Percentiles rank a stretch among this genome's conserved stretches.
Conservation (phyloP, 2,113 vertebrate species). For the Indicator maculatus region DNA sequence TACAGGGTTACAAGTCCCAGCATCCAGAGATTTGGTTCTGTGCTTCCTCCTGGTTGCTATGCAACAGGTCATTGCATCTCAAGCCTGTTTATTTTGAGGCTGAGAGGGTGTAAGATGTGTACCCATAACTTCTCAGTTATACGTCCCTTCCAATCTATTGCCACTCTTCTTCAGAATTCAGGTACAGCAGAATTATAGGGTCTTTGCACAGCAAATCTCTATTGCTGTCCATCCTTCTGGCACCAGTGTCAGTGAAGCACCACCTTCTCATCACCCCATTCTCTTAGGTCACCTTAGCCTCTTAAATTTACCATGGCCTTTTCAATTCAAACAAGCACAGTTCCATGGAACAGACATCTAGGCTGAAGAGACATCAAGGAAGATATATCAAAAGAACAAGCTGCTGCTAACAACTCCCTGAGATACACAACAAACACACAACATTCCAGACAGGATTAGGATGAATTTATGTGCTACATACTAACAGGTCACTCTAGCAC, state of each 20-base stretch:
- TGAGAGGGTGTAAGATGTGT: neutral
- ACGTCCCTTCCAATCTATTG: neutral
- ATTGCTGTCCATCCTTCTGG: neutral
- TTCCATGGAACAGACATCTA: neutral
- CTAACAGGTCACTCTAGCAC: neutral
- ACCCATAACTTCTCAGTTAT: neutral
- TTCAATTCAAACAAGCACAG: neutral
- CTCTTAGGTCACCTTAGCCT: neutral
- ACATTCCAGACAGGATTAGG: neutral
- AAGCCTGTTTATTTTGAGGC: neutral
- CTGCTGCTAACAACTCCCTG: neutral
- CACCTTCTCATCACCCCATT: neutral
- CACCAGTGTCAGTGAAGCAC: neutral
- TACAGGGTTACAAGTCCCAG: slow-evolving; percentile 3
- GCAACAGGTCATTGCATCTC: slow-evolving; percentile 49
- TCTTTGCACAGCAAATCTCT: neutral
- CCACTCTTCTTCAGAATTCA: neutral
- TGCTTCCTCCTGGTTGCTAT: slow-evolving; percentile 35
- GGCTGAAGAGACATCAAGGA: neutral
- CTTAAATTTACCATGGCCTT: neutral
- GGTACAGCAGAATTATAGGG: neutral
- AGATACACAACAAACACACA: neutral
- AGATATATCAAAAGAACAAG: neutral
- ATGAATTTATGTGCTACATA: neutral
- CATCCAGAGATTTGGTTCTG: neutral